A percentile compares a stretch with the other conserved stretches of the same genome.
phyloP scores from a whole-genome alignment of 2,888 invertebrate genomes.

The Dynastes maya region DNA sequence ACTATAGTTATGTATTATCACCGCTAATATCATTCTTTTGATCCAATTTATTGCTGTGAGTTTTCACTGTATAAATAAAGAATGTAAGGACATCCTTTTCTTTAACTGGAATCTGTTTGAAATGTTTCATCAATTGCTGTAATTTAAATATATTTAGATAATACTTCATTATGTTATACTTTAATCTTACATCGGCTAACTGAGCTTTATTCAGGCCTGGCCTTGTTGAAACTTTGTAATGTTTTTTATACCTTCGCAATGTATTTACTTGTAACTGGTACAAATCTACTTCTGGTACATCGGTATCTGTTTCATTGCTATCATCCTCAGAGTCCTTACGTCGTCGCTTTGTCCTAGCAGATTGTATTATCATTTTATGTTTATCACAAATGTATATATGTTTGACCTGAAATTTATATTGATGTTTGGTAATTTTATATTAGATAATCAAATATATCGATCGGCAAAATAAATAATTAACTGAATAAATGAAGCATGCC shows the following conservation, averaged over 20 bases:
- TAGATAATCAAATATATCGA: too few relatives aligned
- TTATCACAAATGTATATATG: slow-evolving; percentile 98
- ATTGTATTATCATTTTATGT: slow-evolving; percentile 96
- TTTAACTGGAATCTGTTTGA: slow-evolving; percentile 93
- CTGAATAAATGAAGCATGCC: neutral
- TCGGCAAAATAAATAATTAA: too few relatives aligned
- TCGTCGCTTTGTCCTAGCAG: slow-evolving; percentile 92
- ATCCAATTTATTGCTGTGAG: slow-evolving; percentile 90
- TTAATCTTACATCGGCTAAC: slow-evolving; percentile 88
- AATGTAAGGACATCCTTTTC: slow-evolving; percentile 96
- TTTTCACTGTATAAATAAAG: slow-evolving; percentile 97
- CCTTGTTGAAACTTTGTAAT: slow-evolving; percentile 92
- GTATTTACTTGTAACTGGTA: slow-evolving; percentile 95
- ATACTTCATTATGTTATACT: neutral
- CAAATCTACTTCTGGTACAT: slow-evolving; percentile 93
- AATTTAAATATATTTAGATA: slow-evolving; percentile 65
- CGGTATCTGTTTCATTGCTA: slow-evolving; percentile 93
- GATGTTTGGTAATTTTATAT: too few relatives aligned
- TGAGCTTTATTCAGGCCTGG: slow-evolving; percentile 96
- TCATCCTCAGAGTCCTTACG: slow-evolving; percentile 96
- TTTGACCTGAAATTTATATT: slow-evolving; percentile 78
- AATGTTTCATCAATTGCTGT: slow-evolving; percentile 95
- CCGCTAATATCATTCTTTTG: slow-evolving; percentile 85
- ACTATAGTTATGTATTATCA: slow-evolving; percentile 72
- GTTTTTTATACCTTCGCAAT: slow-evolving; percentile 92